Conservation (phyloP, 2,797 vertebrate species). For the Semotilus atromaculatus region DNA sequence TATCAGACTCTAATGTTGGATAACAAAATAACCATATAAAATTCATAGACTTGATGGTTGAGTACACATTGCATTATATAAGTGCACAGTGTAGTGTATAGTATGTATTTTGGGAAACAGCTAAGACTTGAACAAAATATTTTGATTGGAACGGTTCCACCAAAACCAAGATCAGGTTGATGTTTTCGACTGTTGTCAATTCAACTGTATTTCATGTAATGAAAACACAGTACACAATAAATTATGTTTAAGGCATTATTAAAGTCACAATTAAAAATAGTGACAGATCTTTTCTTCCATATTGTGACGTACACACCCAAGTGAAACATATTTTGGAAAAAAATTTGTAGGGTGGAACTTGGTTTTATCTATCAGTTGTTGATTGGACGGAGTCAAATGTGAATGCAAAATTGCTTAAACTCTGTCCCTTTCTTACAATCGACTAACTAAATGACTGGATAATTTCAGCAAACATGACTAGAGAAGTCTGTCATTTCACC, state of each 20-base stretch:
- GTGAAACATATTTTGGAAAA: neutral
- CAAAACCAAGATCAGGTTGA: neutral
- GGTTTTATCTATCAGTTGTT: neutral
- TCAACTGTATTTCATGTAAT: neutral
- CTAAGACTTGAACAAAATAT: neutral
- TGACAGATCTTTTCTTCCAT: neutral
- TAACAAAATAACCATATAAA: neutral
- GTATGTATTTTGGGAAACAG: neutral
- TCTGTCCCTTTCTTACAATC: no score
- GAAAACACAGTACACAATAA: neutral
- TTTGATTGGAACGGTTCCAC: neutral
- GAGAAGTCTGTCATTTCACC: neutral
- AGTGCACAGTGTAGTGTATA: neutral
- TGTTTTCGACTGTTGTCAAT: neutral
- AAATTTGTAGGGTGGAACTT: no score
- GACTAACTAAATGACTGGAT: neutral
- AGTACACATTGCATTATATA: neutral
- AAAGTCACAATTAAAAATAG: neutral
- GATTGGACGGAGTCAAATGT: neutral
- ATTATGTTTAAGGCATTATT: neutral
- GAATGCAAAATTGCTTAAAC: neutral
- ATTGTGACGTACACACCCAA: neutral
- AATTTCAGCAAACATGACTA: neutral
- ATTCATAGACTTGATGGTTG: neutral
- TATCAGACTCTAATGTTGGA: neutral